These are phyloP conservation scores for Cryptus armator DNA, from an alignment of 2,888 invertebrate genomes.

Conservation along the genomic window DNA sequence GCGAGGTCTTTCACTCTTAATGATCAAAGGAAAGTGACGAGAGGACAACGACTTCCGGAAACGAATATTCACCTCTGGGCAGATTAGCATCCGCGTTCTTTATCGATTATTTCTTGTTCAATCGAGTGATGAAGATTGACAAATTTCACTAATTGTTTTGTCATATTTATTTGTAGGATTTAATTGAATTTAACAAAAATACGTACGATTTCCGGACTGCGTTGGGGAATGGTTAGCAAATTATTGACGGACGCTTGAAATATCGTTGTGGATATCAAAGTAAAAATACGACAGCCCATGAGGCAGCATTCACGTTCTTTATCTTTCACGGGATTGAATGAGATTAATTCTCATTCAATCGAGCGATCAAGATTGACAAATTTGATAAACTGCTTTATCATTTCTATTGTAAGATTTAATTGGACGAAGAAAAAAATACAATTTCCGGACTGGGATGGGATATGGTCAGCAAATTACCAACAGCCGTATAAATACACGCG, in stretches of 20 bases:
- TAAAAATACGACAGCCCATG: too few species aligned
- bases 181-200: neutral
- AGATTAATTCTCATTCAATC: constrained; percentile 18
- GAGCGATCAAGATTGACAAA: neutral
- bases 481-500: neutral
- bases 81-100: constrained; percentile 26
- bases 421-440: neutral
- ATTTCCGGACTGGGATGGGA: neutral
- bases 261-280: too few species aligned
- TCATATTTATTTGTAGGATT: neutral
- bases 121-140: neutral
- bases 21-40: constrained; percentile 60
- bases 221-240: neutral
- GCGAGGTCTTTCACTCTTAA: constrained; percentile 38
- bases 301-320: constrained; percentile 10
- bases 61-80: constrained; percentile 10
- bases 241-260: too few species aligned
- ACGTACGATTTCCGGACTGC: neutral
- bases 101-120: constrained; percentile 30
- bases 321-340: neutral
- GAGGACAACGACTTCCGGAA: constrained; percentile 57
- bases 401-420: neutral
- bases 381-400: neutral
- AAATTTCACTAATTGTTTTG: neutral
- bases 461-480: constrained; percentile 10